Base-by-base conservation (phyloP, 2,888 invertebrate species). In the Helicoverpa assulta region DNA sequence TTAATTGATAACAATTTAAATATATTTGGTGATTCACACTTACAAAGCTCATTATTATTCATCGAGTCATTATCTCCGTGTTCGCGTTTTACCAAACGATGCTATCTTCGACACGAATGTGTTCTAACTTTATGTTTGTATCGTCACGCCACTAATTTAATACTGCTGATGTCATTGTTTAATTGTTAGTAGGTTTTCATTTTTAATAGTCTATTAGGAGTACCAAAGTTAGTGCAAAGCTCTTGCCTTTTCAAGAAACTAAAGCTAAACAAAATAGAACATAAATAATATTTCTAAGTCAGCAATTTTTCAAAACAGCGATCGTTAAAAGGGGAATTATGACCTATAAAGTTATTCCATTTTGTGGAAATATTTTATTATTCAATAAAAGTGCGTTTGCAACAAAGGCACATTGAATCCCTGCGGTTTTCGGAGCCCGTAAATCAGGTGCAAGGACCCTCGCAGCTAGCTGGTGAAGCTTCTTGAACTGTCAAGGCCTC, bases 1-100 rank as follows among this genome's bases (percentile, higher is more conserved):
- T 95, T 95, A 95, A 95, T 95, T 95, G 95, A 95, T 95, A 95
- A 95, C 95, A 95, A 95, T 95, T 95, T 95, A 95, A 95, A 95
- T 95, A 95, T 94, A 95, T 95, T 95, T 95, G 95, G 94, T 95
- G 95, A 95, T 95, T 95, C 95, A 95, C 95, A 95, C 95, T 95
- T 95, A 94, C 92, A 87, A 87, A 91, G 86, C 93, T 95, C 92
- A 94, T 95, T 94, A 94, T 92, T 95, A 95, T 95, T 95, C 95
- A 95, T 95, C 95, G 95, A 91, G 92, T 92, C 91, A 94, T 95
- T 94, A 95, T 95, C 94, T 93, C 85, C 87, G 87, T 93, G 94
- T 93, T 93, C 93, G 91, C 91, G 87, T 94, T 93, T 92, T 91
- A 92, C 90, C 86, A 79, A 86, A 76, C 88, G 94, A 95, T 95